Base-by-base conservation (phyloP, 2,888 invertebrate species). In the Pseudoips prasinana region DNA sequence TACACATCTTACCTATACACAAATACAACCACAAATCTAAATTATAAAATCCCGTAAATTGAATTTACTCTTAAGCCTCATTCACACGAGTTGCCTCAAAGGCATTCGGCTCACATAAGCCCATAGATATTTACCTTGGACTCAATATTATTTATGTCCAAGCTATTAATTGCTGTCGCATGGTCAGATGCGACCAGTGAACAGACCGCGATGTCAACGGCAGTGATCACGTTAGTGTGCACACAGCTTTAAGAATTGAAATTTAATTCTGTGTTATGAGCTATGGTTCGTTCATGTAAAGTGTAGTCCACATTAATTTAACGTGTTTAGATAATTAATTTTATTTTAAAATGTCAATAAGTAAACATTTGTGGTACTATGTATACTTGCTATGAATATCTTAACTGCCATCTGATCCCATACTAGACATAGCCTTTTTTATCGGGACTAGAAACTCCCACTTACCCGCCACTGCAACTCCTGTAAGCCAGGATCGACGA, bases 91-190 rank as follows among this genome's bases (percentile, higher is more conserved):
- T 7, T 5, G n/a, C 20, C 5, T 37, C 36, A 47, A 53, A 48
- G 38, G 28, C 35, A 28, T 24, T 41, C 33, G 18, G 7, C 34
- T 34, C 25, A 40, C 36, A 47, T 46, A 46, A 49, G 41, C 34
- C 34, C 43, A 47, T 56, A 54, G 44, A 51, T 42, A 53, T 60
- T 55, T 43, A 58, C 48, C 46, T 48, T 57, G 52, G 47, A 52
- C 47, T 61, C 69, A 64, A 69, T 71, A 65, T 65, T 48, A 63
- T 66, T 70, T 66, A 66, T 58, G 59, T 40, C 43, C 34, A 22
- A 1, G 46, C 46, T 53, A 66, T 71, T 72, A 74, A 71, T 74
- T 64, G 57, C 58, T 46, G 68, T 60, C 67, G 44, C 63, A 64
- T 75, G 58, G 74, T 73, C 70, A 70, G 40, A 37, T 30, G 50